Conservation (phyloP, 2,113 vertebrate species). For the Calonectris borealis region DNA sequence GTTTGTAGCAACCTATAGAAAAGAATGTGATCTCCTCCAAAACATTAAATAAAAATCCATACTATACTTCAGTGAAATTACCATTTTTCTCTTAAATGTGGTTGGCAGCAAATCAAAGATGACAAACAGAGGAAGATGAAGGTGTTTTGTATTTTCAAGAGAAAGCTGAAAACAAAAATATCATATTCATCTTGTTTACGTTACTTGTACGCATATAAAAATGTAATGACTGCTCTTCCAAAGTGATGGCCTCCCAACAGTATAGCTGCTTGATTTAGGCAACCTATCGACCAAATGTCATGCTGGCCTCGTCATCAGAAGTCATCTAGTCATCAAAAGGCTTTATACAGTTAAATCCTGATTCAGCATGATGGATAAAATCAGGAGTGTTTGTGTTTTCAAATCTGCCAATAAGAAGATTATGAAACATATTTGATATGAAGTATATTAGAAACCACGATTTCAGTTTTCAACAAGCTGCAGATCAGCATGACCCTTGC, state of each 20-base stretch:
- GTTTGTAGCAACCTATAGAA: neutral
- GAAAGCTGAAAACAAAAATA: neutral
- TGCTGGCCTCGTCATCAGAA: neutral
- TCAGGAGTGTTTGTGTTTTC: neutral
- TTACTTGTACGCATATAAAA: neutral
- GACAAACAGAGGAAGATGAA: neutral
- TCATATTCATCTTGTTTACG: neutral
- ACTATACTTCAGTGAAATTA: neutral
- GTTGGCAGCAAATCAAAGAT: neutral
- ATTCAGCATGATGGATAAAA: neutral
- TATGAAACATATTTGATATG: neutral
- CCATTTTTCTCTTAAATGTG: neutral
- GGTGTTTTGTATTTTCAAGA: neutral
- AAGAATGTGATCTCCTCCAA: neutral
- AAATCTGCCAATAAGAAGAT: neutral
- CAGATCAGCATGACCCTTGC: neutral
- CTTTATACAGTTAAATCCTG: neutral
- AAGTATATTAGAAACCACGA: neutral
- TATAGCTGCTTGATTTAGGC: neutral
- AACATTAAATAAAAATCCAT: neutral
- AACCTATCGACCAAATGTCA: neutral
- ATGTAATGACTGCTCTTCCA: neutral
- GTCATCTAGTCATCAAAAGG: neutral
- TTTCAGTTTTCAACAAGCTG: neutral
- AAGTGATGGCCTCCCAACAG: neutral